Evolutionary conservation across 2,113 vertebrate genomes (phyloP).

Genomic region (Pogonocichla stellata): DNA sequence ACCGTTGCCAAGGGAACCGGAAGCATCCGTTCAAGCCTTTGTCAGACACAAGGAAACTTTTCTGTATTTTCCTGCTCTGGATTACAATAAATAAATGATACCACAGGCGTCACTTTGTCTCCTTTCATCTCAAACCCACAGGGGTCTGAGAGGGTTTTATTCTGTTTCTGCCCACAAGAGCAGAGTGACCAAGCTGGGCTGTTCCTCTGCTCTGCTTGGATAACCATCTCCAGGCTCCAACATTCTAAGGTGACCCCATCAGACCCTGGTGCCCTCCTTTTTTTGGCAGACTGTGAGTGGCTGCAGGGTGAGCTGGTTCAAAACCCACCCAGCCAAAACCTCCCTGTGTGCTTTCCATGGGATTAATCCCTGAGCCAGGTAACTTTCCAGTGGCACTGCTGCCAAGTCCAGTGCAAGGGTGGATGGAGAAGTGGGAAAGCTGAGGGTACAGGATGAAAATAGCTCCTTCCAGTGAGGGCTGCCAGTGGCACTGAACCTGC

Average conservation of each 20-base stretch:
- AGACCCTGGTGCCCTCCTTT: neutral
- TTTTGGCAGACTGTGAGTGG: accelerated
- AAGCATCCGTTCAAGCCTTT: slow-evolving; percentile 34
- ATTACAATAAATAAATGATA: neutral
- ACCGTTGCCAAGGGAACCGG: slow-evolving; percentile 63
- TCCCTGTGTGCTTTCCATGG: accelerated
- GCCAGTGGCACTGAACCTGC: neutral
- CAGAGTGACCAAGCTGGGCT: neutral
- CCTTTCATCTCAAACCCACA: neutral
- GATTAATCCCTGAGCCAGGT: neutral
- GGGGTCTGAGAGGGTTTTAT: accelerated
- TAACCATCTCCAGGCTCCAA: neutral
- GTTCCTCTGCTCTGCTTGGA: neutral
- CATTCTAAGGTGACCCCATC: neutral
- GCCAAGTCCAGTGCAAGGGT: neutral
- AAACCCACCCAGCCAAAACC: neutral
- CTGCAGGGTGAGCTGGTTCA: neutral
- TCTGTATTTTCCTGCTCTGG: neutral
- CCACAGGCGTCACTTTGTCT: neutral
- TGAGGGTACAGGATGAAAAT: neutral
- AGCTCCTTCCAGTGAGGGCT: neutral
- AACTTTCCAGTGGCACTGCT: accelerated
- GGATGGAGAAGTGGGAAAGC: neutral
- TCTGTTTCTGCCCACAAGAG: accelerated
- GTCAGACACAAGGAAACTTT: slow-evolving; percentile 43